These are phyloP conservation scores for Pangasius krempfi DNA, from an alignment of 2,797 vertebrate species.

Conservation along the genomic window DNA sequence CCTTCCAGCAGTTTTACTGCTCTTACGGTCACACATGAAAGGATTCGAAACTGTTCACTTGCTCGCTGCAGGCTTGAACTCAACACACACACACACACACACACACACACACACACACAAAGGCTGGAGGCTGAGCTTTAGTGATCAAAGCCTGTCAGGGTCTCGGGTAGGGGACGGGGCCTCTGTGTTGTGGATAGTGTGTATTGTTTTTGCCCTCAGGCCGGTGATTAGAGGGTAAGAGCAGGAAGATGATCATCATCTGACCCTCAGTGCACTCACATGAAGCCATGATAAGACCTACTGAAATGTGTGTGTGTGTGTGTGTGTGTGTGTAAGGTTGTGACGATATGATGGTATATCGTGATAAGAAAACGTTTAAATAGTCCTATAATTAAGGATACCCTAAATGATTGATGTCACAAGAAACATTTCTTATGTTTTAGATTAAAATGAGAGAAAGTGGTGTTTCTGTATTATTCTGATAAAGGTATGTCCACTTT, in stretches of 20 bases:
- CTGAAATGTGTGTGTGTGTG: neutral
- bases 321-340: neutral
- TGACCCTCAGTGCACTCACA: conserved; percentile 26
- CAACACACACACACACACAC: conserved; percentile 36
- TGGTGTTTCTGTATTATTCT: too few relatives aligned
- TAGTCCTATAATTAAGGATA: neutral
- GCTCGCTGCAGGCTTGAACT: conserved; percentile 28
- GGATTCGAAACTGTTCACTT: conserved; percentile 30
- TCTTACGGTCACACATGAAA: conserved; percentile 59
- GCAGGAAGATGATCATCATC: conserved; percentile 35
- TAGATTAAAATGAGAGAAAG: too few relatives aligned
- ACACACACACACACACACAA: conserved; percentile 36
- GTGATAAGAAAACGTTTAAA: neutral
- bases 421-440: neutral
- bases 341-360: neutral
- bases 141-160: conserved; percentile 53
- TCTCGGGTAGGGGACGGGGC: conserved; percentile 15
- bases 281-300: conserved; percentile 2
- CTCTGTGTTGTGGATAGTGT: neutral
- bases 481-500: too few relatives aligned
- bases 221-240: conserved; percentile 48
- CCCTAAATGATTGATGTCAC: neutral
- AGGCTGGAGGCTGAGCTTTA: conserved; percentile 33
- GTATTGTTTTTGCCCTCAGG: conserved; percentile 28
- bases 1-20: conserved; percentile 52